Evolutionary conservation across 2,113 vertebrate genomes (phyloP), one percentile per base, ranked within the genome.

Genomic region (Prietella phreatophila): DNA sequence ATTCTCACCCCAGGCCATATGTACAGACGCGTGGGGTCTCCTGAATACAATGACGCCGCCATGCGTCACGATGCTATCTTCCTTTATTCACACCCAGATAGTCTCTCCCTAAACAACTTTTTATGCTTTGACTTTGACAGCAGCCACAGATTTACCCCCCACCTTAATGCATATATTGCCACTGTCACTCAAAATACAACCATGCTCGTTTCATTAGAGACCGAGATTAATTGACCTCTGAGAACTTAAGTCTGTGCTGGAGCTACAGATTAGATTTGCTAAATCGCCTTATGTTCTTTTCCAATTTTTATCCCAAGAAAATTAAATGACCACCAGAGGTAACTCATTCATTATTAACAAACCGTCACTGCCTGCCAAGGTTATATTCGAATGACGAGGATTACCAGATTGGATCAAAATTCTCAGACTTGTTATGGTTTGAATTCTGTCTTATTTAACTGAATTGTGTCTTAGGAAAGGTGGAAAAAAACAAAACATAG

Each of bases 41-140:
- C 30, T 2, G 55, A 85, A 89, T 90, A 94, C 91, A 94, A 93
- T 92, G 87, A 85, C 86, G 13, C 82, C 22, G 86, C 85, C 90
- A 88, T 92, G 93, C 92, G 85, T 95, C 92, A 93, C 87, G 94
- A 94, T 93, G 94, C 94, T 85, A 83, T 75, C 83, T 22, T 92
- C 88, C 88, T 92, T 94, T 93, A 93, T 93, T 93, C 86, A 87
- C 76, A 4, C 85, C 84, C 90, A 81, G 85, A 87, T 81, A 69
- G 83, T 86, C 81, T 79, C 61, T 86, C 91, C 88, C 65, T 84
- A 71, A 86, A 60, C 88, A 91, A 91, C 86, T 86, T 88, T 87
- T 55, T 9, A 33, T 89, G 85, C 56, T 71, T 25, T 87, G 93
- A 93, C 91, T 92, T 86, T 86, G 83, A 87, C 89, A 90, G 87